Conservation (phyloP, 1,140 invertebrate genomes). For the Caerostris darwini region DNA sequence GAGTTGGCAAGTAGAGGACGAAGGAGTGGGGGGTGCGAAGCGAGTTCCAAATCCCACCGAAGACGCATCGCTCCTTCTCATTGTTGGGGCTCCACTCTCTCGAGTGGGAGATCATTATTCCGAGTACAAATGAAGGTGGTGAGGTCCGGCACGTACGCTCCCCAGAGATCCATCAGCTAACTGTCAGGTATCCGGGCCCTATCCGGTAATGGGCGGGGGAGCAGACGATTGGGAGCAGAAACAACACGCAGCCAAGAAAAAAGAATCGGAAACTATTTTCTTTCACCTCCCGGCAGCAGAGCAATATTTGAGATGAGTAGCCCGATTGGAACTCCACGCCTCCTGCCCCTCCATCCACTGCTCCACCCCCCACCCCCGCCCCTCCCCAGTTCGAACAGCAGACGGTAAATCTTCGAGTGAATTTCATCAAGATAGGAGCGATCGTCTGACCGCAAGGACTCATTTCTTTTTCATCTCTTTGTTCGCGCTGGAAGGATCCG, state of each 20-base stretch:
- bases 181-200: constrained; percentile 29
- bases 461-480: constrained; percentile 40
- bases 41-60: too few species aligned
- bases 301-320: constrained; percentile 26
- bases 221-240: not conserved
- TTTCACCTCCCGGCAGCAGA: not conserved
- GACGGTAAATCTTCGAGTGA: constrained; percentile 20
- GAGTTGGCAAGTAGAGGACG: too few species aligned
- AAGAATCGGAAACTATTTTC: constrained; percentile 3
- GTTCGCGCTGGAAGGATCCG: not conserved
- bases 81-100: too few species aligned
- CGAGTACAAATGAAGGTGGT: not conserved
- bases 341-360: not conserved
- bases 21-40: too few species aligned
- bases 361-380: not conserved
- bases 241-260: not conserved
- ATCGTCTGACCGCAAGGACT: constrained; percentile 31
- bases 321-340: not conserved
- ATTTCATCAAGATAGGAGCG: constrained; percentile 38
- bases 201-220: not conserved
- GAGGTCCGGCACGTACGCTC: not conserved
- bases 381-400: too few species aligned
- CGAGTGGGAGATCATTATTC: not conserved
- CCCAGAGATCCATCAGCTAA: constrained; percentile 30
- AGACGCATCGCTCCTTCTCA: too few species aligned